phyloP scores from a whole-genome alignment of 2,888 invertebrate species.

The Lumbricus terrestris region DNA sequence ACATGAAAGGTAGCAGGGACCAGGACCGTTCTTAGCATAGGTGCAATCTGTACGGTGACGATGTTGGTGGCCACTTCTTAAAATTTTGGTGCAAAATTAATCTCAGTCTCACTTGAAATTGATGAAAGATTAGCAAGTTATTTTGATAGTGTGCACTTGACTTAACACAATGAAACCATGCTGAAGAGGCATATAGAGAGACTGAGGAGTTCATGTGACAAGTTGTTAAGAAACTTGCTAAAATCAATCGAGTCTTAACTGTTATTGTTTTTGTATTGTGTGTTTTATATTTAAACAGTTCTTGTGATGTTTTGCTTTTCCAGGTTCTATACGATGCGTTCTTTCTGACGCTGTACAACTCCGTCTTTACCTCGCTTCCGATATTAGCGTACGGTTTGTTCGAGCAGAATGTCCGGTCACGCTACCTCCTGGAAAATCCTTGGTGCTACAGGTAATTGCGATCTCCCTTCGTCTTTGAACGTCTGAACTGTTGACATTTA shows the following conservation, averaged over 20 bases:
- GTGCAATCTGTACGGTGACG: too few relatives aligned
- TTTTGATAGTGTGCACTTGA: too few relatives aligned
- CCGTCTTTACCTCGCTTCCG: constrained; percentile 74
- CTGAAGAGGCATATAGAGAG: too few relatives aligned
- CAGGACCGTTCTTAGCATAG: too few relatives aligned
- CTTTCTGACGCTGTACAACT: constrained; percentile 75
- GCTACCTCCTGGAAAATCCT: constrained; percentile 66
- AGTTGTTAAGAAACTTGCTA: too few relatives aligned
- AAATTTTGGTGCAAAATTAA: too few relatives aligned
- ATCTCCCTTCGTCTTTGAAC: neutral
- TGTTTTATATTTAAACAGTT: neutral
- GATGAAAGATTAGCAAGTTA: too few relatives aligned
- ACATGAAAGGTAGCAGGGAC: too few relatives aligned
- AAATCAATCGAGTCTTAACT: constrained; percentile 66
- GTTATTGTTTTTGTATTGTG: neutral
- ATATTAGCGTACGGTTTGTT: constrained; percentile 73
- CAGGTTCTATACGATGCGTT: constrained; percentile 72
- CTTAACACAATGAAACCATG: too few relatives aligned
- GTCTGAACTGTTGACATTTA: neutral
- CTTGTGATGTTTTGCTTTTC: neutral
- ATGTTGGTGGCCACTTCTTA: too few relatives aligned
- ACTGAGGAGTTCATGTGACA: too few relatives aligned
- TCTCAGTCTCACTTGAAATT: too few relatives aligned
- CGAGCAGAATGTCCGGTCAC: constrained; percentile 71
- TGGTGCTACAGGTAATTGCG: constrained; percentile 68